Conservation (phyloP, 2,888 invertebrate species). For the Andrena bucephala region DNA sequence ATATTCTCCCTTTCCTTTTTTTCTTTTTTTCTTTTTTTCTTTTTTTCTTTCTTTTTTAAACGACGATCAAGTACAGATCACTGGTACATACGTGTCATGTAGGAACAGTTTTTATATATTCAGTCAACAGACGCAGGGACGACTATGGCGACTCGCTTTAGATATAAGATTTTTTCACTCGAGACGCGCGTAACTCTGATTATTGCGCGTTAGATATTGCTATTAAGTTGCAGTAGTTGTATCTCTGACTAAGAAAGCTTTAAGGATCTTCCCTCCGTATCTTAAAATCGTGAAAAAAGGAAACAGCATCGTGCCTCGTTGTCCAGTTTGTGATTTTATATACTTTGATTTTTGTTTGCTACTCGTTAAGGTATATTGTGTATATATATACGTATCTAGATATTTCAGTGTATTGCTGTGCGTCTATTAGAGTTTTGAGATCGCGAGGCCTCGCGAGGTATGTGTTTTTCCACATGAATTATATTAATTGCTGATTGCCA, state of each 20-base stretch:
- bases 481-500: slow-evolving; percentile 4
- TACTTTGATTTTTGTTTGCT: slow-evolving; percentile 47
- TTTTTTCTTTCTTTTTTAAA: slow-evolving; percentile 21
- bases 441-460: slow-evolving; percentile 16
- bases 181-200: slow-evolving; percentile 36
- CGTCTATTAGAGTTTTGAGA: slow-evolving; percentile 43
- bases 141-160: slow-evolving; percentile 39
- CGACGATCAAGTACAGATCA: slow-evolving; percentile 8
- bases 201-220: slow-evolving; percentile 26
- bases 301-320: slow-evolving; percentile 45
- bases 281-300: slow-evolving; percentile 15
- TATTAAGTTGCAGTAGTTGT: slow-evolving; percentile 47
- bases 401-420: slow-evolving; percentile 49
- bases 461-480: slow-evolving; percentile 14
- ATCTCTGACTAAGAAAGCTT: slow-evolving; percentile 25
- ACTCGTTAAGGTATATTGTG: slow-evolving; percentile 41
- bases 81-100: slow-evolving; percentile 16
- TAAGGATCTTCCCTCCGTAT: slow-evolving; percentile 5
- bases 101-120: slow-evolving; percentile 42
- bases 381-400: slow-evolving; percentile 47
- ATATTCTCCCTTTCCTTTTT: background rate
- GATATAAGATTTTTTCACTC: slow-evolving; percentile 51
- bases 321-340: slow-evolving; percentile 51
- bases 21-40: too few relatives aligned
- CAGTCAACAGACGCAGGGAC: slow-evolving; percentile 35